Percentiles rank a stretch among this genome's conserved stretches.
phyloP scores from a whole-genome alignment of 2,888 invertebrate species.

The Conomelus anceps region DNA sequence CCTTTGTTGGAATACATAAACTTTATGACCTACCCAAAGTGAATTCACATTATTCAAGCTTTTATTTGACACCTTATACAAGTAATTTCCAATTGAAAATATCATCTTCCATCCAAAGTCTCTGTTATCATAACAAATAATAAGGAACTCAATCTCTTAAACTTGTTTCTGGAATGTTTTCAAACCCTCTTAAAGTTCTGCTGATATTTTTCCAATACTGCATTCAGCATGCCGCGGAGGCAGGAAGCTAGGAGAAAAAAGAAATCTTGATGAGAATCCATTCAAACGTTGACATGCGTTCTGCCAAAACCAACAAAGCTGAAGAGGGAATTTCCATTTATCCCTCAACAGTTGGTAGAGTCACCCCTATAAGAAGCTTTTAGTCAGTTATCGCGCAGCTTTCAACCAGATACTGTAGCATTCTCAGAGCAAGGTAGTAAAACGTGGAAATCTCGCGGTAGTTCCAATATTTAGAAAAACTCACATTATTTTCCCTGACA shows the following conservation, averaged over 20 bases:
- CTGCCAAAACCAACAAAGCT: neutral
- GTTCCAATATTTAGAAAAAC: too few species aligned
- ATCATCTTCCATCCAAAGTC: too few species aligned
- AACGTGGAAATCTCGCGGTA: neutral
- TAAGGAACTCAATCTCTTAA: neutral
- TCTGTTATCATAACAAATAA: neutral
- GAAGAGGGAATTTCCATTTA: neutral
- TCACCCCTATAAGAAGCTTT: neutral
- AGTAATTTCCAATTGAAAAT: too few species aligned
- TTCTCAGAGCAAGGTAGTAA: neutral
- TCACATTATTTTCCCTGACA: too few species aligned
- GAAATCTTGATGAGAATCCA: neutral
- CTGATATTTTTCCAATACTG: neutral
- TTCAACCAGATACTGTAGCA: neutral
- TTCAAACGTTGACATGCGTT: neutral
- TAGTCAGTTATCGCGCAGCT: neutral
- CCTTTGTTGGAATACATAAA: too few species aligned
- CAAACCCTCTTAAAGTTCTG: neutral
- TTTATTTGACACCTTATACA: too few species aligned
- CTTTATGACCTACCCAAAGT: too few species aligned
- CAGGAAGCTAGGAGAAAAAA: neutral
- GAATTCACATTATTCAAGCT: too few species aligned
- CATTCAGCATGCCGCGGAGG: neutral
- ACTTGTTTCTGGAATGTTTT: neutral
- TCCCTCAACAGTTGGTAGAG: neutral